phyloP scores from a whole-genome alignment of 2,888 invertebrate genomes.

The Octonoba sinensis region DNA sequence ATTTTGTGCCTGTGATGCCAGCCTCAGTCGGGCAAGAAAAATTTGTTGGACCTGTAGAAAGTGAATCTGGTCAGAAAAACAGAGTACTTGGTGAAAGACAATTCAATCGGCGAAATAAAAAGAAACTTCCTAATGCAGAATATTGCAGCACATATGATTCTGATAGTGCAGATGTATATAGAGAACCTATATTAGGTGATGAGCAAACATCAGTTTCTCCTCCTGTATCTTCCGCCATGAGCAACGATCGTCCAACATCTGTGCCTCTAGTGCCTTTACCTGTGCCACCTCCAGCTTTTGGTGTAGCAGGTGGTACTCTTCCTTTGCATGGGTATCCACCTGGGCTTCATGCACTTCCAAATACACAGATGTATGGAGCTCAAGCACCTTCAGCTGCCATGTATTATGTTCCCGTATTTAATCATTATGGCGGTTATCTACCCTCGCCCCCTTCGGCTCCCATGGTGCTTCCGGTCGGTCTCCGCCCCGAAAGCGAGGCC shows the following conservation, averaged over 20 bases:
- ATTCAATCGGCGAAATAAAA: slow-evolving; percentile 19
- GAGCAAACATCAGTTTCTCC: slow-evolving; percentile 24
- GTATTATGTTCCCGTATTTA: slow-evolving; percentile 63
- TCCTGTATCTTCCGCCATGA: slow-evolving; percentile 19
- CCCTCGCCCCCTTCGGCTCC: slow-evolving; percentile 49
- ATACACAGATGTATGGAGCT: slow-evolving; percentile 53
- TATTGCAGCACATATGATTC: slow-evolving; percentile 19
- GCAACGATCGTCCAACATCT: slow-evolving; percentile 44
- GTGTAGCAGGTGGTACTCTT: slow-evolving; percentile 44
- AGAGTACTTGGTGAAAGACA: slow-evolving; percentile 31
- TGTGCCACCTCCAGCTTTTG: slow-evolving; percentile 49
- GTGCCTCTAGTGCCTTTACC: slow-evolving; percentile 63
- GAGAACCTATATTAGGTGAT: slow-evolving; percentile 20
- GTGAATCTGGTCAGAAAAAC: slow-evolving; percentile 37
- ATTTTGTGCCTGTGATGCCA: slow-evolving; percentile 50
- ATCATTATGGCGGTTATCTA: slow-evolving; percentile 48
- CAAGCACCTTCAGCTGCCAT: slow-evolving; percentile 54
- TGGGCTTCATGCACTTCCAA: slow-evolving; percentile 54
- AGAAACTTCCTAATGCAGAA: slow-evolving; percentile 28
- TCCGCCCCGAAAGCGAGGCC: slow-evolving; percentile 30
- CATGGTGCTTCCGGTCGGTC: slow-evolving; percentile 53
- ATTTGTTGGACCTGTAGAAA: slow-evolving; percentile 31
- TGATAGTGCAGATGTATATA: slow-evolving; percentile 10
- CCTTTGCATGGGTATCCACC: slow-evolving; percentile 59
- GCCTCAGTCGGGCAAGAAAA: slow-evolving; percentile 29